phyloP scores from a whole-genome alignment of 2,888 invertebrate genomes.

The Chrysolina haemoptera region DNA sequence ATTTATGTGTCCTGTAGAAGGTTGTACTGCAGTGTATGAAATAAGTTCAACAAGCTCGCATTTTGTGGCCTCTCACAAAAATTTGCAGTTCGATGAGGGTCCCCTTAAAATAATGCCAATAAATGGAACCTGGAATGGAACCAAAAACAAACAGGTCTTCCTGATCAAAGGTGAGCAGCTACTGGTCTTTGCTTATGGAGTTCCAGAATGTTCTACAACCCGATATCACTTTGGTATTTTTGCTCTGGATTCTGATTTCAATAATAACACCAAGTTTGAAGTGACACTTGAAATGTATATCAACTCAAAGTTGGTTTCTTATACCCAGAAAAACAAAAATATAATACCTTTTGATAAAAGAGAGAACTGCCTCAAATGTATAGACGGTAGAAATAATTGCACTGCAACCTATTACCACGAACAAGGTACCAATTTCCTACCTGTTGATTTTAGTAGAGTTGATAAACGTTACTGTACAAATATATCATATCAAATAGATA shows the following conservation, averaged over 20 bases:
- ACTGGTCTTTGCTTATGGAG: background rate
- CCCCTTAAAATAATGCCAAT: background rate
- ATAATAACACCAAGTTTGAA: background rate
- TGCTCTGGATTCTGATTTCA: background rate
- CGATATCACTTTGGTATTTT: background rate
- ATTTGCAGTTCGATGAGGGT: background rate
- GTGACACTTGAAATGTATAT: background rate
- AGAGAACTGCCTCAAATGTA: constrained; percentile 13
- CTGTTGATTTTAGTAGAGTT: background rate
- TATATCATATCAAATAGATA: background rate
- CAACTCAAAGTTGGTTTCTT: background rate
- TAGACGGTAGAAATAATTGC: background rate
- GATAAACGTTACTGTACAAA: background rate
- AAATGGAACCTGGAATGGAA: background rate
- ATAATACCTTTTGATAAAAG: constrained; percentile 14
- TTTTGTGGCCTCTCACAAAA: background rate
- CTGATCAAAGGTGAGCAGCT: background rate
- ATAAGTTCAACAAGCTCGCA: background rate
- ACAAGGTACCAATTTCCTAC: background rate
- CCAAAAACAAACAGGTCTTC: background rate
- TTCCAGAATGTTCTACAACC: background rate
- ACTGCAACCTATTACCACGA: background rate
- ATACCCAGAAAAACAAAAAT: background rate
- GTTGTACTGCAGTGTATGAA: background rate
- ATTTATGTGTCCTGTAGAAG: constrained; percentile 20